These are phyloP conservation scores for Tursiops truncatus DNA, from an alignment of 2,113 vertebrate species.

Conservation along the genomic window DNA sequence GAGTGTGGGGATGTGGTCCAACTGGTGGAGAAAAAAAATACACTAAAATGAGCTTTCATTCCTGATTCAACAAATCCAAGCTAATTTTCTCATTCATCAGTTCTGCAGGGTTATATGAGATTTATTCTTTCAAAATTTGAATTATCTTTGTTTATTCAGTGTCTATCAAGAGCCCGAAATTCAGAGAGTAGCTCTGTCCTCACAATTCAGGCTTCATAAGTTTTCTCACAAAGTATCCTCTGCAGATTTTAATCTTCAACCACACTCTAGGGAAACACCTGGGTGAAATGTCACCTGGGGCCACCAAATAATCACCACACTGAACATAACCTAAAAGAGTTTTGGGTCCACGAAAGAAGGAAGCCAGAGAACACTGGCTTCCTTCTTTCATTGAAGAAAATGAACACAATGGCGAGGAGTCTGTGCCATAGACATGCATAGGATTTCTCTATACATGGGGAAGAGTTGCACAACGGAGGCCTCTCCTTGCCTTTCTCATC, in stretches of 20 bases:
- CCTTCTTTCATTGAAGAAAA: not conserved
- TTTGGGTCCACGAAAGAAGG: not conserved
- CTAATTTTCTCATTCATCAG: constrained; percentile 18
- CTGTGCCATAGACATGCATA: rapidly evolving
- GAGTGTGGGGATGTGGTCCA: not conserved
- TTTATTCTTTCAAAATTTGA: constrained; percentile 10
- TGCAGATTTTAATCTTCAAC: not conserved
- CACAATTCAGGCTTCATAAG: not conserved
- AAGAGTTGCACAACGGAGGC: not conserved
- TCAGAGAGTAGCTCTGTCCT: not conserved
- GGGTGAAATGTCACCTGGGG: not conserved
- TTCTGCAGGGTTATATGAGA: not conserved
- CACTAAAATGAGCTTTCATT: not conserved
- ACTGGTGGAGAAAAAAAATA: not conserved
- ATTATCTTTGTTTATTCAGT: constrained; percentile 44
- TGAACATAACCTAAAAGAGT: not conserved
- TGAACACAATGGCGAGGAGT: not conserved
- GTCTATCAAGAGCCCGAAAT: constrained; percentile 4
- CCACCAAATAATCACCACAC: not conserved
- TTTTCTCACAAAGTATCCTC: constrained; percentile 25
- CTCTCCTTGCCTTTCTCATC: not conserved
- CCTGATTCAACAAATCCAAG: not conserved
- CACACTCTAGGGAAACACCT: not conserved
- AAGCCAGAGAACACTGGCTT: not conserved
- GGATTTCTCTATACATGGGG: not conserved